Evolutionary conservation across 2,888 invertebrate genomes (phyloP).

Genomic region (Cyclophora albipunctata): DNA sequence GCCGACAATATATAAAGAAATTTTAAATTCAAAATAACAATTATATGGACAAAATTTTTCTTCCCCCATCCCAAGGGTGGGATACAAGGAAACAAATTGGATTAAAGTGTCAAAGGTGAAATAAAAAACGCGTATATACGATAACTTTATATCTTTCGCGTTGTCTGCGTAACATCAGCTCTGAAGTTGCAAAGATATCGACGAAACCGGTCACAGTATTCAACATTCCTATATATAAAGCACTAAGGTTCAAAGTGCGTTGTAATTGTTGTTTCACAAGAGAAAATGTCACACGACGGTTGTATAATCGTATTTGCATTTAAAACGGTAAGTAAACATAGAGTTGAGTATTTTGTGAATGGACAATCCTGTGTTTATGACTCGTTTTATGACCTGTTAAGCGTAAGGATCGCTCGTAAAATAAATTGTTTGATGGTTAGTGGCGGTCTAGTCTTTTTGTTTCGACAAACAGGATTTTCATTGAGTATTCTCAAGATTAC

Average conservation of each 20-base stretch:
- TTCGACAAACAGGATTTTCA: conserved; percentile 30
- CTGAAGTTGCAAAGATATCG: conserved; percentile 14
- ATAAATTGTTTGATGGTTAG: conserved; percentile 55
- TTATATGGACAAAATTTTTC: conserved; percentile 59
- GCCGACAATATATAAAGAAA: conserved; percentile 34
- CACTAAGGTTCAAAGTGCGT: conserved; percentile 33
- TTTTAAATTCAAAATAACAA: conserved; percentile 66
- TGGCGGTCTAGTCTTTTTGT: conserved; percentile 32
- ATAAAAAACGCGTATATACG: conserved; percentile 63
- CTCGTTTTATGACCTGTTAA: conserved; percentile 70
- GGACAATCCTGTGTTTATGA: conserved; percentile 64
- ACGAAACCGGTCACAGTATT: conserved; percentile 7
- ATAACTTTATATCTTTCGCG: conserved; percentile 44
- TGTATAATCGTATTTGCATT: conserved; percentile 66
- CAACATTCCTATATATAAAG: conserved; percentile 10
- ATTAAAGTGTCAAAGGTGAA: conserved; percentile 75
- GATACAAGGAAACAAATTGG: conserved; percentile 71
- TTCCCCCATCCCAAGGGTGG: conserved; percentile 64
- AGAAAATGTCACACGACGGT: conserved; percentile 44
- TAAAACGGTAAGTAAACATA: conserved; percentile 68
- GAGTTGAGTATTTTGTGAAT: conserved; percentile 62
- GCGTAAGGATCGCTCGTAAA: conserved; percentile 68
- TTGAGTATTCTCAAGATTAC: conserved; percentile 20
- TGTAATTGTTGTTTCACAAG: conserved; percentile 28
- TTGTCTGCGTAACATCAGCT: conserved; percentile 59